These are phyloP conservation scores for Upupa epops DNA, from an alignment of 2,113 vertebrate species.

Conservation along the genomic window DNA sequence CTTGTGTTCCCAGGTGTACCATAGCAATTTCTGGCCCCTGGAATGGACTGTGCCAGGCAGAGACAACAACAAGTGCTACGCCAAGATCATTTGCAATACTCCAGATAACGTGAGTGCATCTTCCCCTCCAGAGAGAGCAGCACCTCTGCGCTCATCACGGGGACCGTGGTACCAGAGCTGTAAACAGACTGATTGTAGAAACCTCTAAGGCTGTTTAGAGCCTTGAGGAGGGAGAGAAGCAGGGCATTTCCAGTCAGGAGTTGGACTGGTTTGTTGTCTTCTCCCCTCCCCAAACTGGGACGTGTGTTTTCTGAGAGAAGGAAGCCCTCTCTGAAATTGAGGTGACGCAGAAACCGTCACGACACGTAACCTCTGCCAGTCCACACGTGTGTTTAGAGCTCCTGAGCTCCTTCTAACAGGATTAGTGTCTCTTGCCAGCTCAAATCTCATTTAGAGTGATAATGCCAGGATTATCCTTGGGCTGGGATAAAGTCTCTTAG, in stretches of 20 bases:
- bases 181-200: background rate
- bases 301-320: background rate
- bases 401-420: background rate
- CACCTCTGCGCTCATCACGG: background rate
- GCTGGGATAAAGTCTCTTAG: background rate
- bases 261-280: background rate
- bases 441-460: slow-evolving; percentile 24
- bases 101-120: slow-evolving; percentile 74
- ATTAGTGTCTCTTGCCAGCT: slow-evolving; percentile 16
- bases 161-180: background rate
- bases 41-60: slow-evolving; percentile 84
- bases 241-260: background rate
- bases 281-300: background rate
- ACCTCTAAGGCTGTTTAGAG: background rate
- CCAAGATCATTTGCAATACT: slow-evolving; percentile 83
- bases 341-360: background rate
- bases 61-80: slow-evolving; percentile 86
- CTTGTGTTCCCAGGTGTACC: slow-evolving; percentile 80
- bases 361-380: background rate
- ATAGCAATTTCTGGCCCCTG: slow-evolving; percentile 83
- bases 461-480: slow-evolving; percentile 11
- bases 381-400: background rate
- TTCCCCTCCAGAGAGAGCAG: background rate
- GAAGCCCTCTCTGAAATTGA: background rate
- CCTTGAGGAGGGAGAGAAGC: background rate